Percentiles rank a stretch among this genome's conserved stretches.
Evolutionary conservation across 2,888 invertebrate genomes (phyloP).

Genomic region (Oligia fasciuncula): DNA sequence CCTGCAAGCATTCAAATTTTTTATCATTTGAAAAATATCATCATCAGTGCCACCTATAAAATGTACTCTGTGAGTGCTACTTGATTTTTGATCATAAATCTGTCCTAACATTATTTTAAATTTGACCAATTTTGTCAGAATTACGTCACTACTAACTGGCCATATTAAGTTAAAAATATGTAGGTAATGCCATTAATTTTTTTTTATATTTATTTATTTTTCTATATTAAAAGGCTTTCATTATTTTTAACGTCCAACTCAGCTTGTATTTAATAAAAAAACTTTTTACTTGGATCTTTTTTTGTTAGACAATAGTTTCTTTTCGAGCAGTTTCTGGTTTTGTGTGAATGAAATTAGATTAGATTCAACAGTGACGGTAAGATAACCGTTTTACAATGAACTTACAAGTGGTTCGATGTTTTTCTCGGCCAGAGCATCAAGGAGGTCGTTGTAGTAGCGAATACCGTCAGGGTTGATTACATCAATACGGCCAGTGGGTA

Average conservation of each 20-base stretch:
- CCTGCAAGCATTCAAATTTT: constrained; percentile 72
- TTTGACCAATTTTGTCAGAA: neutral
- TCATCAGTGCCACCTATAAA: too few relatives aligned
- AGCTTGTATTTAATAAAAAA: neutral
- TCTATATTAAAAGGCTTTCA: neutral
- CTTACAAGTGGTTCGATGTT: constrained; percentile 91
- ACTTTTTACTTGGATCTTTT: neutral
- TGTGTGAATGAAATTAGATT: neutral
- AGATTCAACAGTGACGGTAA: neutral
- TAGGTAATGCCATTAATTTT: neutral
- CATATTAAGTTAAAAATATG: neutral
- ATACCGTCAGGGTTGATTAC: constrained; percentile 91
- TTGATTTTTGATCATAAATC: neutral
- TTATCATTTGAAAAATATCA: neutral
- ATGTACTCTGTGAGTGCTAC: neutral
- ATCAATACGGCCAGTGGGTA: constrained; percentile 90
- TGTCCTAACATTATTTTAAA: neutral
- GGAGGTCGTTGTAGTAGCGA: constrained; percentile 91
- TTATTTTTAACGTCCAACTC: neutral
- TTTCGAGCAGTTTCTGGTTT: neutral
- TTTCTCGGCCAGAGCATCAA: constrained; percentile 90
- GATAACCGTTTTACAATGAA: constrained; percentile 6
- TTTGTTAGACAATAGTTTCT: too few relatives aligned
- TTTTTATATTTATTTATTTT: too few relatives aligned
- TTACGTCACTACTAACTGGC: neutral